A percentile compares a stretch with the other conserved stretches of the same genome.
Conservation (phyloP, 2,888 invertebrate species). For the Andrena camellia region DNA sequence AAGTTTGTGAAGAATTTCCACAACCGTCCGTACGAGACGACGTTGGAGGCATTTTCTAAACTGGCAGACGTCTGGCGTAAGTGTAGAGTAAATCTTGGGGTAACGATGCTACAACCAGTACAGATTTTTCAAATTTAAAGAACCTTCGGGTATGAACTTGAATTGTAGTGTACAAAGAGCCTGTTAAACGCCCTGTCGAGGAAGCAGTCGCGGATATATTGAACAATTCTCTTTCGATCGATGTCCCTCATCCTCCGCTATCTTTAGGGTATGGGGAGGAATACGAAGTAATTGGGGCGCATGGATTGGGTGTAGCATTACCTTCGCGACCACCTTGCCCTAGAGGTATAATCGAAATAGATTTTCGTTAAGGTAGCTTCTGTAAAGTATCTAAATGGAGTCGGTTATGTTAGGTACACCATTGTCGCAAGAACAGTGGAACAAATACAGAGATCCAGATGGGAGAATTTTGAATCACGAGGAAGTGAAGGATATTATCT, state of each 20-base stretch:
- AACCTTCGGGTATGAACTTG: conserved; percentile 20
- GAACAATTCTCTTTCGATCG: conserved; percentile 84
- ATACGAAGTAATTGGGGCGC: conserved; percentile 90
- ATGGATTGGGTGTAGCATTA: conserved; percentile 87
- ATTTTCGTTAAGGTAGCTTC: not conserved
- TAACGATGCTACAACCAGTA: not conserved
- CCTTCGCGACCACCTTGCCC: conserved; percentile 88
- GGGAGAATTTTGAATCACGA: conserved; percentile 93
- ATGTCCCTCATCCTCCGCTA: conserved; percentile 75
- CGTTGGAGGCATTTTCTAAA: conserved; percentile 94
- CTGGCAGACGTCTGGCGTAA: conserved; percentile 91
- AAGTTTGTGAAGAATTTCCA: conserved; percentile 87
- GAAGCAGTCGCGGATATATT: conserved; percentile 89
- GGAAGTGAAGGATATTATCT: conserved; percentile 93
- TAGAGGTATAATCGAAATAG: conserved; percentile 72
- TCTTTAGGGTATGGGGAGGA: conserved; percentile 87
- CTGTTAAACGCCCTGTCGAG: conserved; percentile 87
- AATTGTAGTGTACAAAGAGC: conserved; percentile 88
- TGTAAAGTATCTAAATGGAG: conserved; percentile 17
- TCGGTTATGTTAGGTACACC: conserved; percentile 87
- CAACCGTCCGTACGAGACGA: conserved; percentile 92
- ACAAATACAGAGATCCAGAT: conserved; percentile 91
- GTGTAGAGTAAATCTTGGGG: conserved; percentile 65
- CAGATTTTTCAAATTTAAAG: not conserved
- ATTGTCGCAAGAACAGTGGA: conserved; percentile 93